Base-by-base conservation (phyloP, 2,113 vertebrate species). In the Trogon surrucura region DNA sequence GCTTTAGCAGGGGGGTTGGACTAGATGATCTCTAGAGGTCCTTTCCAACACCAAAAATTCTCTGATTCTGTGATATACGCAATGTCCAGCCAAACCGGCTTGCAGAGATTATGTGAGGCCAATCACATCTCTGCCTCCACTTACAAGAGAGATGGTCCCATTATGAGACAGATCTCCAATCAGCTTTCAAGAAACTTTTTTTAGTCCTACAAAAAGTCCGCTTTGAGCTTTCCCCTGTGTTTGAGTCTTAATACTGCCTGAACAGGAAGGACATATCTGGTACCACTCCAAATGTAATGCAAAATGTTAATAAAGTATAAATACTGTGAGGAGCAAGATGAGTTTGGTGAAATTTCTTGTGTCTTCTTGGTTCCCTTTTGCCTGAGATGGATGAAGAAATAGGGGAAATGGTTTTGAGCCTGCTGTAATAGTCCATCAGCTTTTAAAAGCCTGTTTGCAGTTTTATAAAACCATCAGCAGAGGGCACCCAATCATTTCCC, bases 121-220 rank as follows among this genome's bases (percentile, higher is more conserved):
- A 83, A 77, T 36, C 11, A 80, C 32, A 57, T 3, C 7, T 61
- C 64, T 54, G 36, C 4, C 27, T 67, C 15, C 38, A 69, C 32
- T 32, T 80, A 29, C 0, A 4, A 56, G 29, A 86, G 54, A 78
- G 9, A 19, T 0, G 1, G 7, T 48, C 19, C 19, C 4, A 27
- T 9, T 53, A 26, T 2, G 16, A 69, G 34, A 45, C 12, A 30
- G 13, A 48, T 34, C 12, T 32, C 16, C 4, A 58, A 11, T 29
- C 66, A n/a, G 41, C 41, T 41, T 41, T 41, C 41, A 41, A 41
- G 41, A 41, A 41, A 12, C 15, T 21, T 77, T 72, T 80, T 92
- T 85, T 11, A 80, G 25, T 61, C 21, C 26, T 36, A 23, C 4
- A 60, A 65, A 73, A 80, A 60, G 18, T 41, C 9, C 13, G 17